Percentiles rank a stretch among this genome's conserved stretches.
phyloP scores from a whole-genome alignment of 2,888 invertebrate genomes.

The Rhabditoides inermis region DNA sequence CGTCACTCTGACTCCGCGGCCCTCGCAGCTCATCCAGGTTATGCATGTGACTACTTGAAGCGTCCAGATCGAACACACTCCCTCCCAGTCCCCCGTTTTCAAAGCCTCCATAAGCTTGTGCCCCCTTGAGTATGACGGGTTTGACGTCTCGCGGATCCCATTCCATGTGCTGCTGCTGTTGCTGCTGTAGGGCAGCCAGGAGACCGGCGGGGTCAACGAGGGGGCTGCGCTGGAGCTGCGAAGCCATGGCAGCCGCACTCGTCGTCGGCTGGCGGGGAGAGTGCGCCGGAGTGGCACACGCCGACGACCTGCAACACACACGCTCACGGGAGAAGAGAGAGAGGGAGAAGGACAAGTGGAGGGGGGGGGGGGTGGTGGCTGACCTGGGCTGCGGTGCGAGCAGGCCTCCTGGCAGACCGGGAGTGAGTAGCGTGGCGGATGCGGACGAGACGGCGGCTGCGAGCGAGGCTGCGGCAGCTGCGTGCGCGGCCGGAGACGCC shows the following conservation, averaged over 20 bases:
- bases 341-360: not conserved
- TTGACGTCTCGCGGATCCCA: conserved; percentile 20
- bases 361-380: not conserved
- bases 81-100: conserved; percentile 14
- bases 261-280: not conserved
- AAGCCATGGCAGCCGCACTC: not conserved
- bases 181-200: conserved; percentile 9
- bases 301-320: not conserved
- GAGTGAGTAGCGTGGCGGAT: not conserved
- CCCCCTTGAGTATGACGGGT: conserved; percentile 7
- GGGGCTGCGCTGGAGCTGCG: not conserved
- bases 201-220: not conserved
- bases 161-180: not conserved
- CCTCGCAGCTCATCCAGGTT: too few relatives aligned
- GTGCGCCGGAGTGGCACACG: not conserved
- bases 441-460: conserved; percentile 9
- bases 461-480: not conserved
- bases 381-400: conserved; percentile 11
- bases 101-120: conserved; percentile 2
- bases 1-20: conserved; percentile 16
- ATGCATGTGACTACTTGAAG: too few relatives aligned
- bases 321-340: not conserved
- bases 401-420: conserved; percentile 12
- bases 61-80: too few relatives aligned
- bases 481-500: conserved; percentile 3